Evolutionary conservation across 2,797 vertebrate species (phyloP).

Genomic region (Hippopotamyrus pictus): DNA sequence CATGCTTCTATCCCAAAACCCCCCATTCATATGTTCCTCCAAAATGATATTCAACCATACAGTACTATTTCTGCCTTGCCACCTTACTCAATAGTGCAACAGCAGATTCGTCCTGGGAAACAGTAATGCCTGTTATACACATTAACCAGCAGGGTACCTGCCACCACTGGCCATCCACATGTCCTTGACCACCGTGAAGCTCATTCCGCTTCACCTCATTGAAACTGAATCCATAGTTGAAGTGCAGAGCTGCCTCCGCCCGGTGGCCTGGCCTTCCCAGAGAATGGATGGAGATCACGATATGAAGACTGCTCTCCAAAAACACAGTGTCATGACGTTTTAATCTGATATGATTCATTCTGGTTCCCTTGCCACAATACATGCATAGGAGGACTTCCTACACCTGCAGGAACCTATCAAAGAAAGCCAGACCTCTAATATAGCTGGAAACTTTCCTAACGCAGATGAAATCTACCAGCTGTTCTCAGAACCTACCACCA

Average conservation of each 20-base stretch:
- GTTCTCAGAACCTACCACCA: neutral
- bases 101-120: neutral
- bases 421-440: neutral
- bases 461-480: neutral
- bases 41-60: neutral
- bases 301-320: neutral
- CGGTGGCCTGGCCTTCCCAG: neutral
- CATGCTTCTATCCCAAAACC: neutral
- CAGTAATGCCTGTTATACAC: neutral
- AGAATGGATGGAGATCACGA: neutral
- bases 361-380: neutral
- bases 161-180: neutral
- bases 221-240: neutral
- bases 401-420: neutral
- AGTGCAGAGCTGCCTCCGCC: neutral
- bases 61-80: neutral
- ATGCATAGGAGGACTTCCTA: neutral
- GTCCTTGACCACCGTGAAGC: neutral
- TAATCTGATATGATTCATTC: neutral
- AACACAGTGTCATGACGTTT: neutral
- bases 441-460: neutral
- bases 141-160: neutral
- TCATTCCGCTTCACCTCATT: neutral
- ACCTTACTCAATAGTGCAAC: neutral
- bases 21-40: neutral